phyloP scores from a whole-genome alignment of 2,888 invertebrate species.

The Noctua janthina region DNA sequence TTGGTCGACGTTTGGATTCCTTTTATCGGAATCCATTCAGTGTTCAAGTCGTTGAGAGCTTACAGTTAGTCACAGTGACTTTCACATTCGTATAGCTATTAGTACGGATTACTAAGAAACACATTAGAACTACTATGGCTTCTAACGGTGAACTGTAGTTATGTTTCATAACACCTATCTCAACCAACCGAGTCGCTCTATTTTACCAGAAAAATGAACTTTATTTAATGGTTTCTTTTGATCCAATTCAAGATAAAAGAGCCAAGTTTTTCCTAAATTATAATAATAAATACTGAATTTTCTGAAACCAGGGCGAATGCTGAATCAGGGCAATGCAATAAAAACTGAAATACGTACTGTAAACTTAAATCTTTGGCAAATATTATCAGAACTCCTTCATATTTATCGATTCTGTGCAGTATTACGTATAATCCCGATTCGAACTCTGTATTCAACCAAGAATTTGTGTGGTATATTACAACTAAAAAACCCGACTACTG shows the following conservation, averaged over 20 bases:
- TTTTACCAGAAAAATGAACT: neutral
- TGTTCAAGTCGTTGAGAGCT: neutral
- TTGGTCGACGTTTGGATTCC: neutral
- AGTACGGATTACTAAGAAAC: neutral
- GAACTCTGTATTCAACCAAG: constrained; percentile 4
- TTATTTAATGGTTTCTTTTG: constrained; percentile 2
- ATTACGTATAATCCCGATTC: constrained; percentile 22
- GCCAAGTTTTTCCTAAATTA: constrained; percentile 49
- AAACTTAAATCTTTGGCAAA: constrained; percentile 52
- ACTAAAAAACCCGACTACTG: no score
- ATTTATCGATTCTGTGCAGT: constrained; percentile 40
- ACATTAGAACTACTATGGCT: neutral
- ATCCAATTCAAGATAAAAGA: constrained; percentile 44
- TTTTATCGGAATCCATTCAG: neutral
- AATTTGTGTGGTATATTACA: no score
- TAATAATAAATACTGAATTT: constrained; percentile 48
- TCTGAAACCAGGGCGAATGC: constrained; percentile 21
- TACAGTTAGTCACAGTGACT: neutral
- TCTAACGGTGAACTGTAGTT: neutral
- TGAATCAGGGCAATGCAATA: constrained; percentile 49
- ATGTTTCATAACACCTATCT: neutral
- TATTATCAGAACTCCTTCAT: constrained; percentile 36
- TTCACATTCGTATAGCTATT: neutral
- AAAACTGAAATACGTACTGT: constrained; percentile 42
- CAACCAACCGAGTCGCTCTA: neutral